phyloP scores from a whole-genome alignment of 2,113 vertebrate genomes.

The Chamaea fasciata region DNA sequence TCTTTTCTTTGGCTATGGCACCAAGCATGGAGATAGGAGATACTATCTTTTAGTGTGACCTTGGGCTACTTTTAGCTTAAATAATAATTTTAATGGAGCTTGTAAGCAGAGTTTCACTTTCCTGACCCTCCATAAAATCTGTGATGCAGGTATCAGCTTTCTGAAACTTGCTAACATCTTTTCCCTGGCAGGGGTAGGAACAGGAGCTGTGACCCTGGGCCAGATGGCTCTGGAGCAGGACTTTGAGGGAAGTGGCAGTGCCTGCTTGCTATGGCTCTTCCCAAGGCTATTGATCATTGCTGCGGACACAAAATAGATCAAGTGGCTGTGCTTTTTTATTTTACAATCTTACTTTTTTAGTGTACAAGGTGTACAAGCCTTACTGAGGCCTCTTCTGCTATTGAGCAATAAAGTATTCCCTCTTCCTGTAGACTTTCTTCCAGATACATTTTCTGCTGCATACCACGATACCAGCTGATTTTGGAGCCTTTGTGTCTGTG shows the following conservation, averaged over 20 bases:
- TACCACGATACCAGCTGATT: background rate
- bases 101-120: background rate
- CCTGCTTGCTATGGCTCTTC: background rate
- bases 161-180: background rate
- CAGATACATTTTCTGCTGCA: background rate
- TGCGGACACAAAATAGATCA: background rate
- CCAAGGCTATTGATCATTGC: background rate
- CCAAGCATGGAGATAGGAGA: background rate
- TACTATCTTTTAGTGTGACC: background rate
- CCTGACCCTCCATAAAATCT: background rate
- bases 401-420: background rate
- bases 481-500: background rate
- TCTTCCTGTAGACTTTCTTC: background rate
- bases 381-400: background rate
- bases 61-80: background rate
- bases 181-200: background rate
- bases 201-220: background rate
- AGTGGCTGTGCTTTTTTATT: background rate
- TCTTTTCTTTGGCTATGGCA: background rate
- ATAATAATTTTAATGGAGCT: background rate
- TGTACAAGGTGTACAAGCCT: background rate
- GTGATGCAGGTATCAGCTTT: background rate
- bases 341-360: background rate
- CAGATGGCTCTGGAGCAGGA: background rate
- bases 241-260: background rate